These are phyloP conservation scores for Varroa destructor DNA, from an alignment of 1,140 invertebrate genomes.

Conservation along the genomic window DNA sequence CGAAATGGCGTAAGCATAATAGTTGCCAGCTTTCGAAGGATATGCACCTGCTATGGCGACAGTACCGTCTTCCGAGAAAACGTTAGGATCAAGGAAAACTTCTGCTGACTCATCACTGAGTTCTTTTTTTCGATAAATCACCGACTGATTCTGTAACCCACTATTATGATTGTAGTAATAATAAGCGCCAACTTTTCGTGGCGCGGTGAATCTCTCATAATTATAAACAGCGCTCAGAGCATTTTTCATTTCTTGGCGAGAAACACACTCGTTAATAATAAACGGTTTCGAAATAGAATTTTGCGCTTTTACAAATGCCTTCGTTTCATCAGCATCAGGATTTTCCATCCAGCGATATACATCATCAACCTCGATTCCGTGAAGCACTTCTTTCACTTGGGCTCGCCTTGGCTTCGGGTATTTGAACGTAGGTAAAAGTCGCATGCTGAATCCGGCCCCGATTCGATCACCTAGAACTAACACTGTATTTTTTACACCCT, in stretches of 20 bases:
- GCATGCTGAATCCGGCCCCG: neutral
- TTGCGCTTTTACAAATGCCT: constrained; percentile 76
- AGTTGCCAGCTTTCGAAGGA: constrained; percentile 80
- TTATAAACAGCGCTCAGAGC: constrained; percentile 49
- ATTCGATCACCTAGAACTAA: too few relatives aligned
- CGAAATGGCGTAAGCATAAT: constrained; percentile 79
- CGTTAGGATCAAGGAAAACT: constrained; percentile 89
- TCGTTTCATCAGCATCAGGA: constrained; percentile 79
- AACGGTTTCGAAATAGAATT: constrained; percentile 78
- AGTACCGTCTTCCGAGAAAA: constrained; percentile 80
- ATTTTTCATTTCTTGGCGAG: constrained; percentile 55
- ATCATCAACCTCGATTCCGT: constrained; percentile 56
- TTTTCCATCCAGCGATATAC: constrained; percentile 95
- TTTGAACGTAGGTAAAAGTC: neutral
- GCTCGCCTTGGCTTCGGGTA: constrained; percentile 24
- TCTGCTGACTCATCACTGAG: constrained; percentile 58
- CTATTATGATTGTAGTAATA: constrained; percentile 90
- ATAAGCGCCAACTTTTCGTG: constrained; percentile 60
- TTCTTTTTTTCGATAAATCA: constrained; percentile 83
- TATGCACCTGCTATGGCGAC: constrained; percentile 60
- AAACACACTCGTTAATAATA: constrained; percentile 57
- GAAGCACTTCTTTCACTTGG: neutral
- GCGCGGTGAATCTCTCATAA: constrained; percentile 85
- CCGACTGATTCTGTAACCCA: constrained; percentile 84
- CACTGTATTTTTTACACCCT: too few relatives aligned